Conservation (phyloP, 2,888 invertebrate species). For the Patella ulyssiponensis region DNA sequence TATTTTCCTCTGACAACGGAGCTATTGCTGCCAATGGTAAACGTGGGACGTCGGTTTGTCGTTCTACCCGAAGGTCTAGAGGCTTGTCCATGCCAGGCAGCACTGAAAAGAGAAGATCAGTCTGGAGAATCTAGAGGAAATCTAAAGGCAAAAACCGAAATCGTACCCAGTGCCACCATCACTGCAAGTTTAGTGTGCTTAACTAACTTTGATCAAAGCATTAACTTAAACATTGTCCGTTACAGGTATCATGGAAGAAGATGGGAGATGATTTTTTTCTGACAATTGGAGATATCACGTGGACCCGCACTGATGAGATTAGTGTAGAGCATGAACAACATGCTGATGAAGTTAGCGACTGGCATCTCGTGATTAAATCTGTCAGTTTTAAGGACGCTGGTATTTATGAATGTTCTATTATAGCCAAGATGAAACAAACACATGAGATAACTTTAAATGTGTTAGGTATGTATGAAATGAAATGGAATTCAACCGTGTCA, state of each 20-base stretch:
- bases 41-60: no score
- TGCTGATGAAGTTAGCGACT: constrained; percentile 42
- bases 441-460: neutral
- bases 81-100: no score
- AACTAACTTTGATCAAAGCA: no score
- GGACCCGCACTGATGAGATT: constrained; percentile 49
- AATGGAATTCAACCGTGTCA: no score
- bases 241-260: constrained; percentile 55
- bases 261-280: constrained; percentile 48
- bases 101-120: no score
- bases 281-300: constrained; percentile 53
- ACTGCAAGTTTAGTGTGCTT: no score
- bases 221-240: neutral
- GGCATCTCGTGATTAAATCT: constrained; percentile 54
- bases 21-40: no score
- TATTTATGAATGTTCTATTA: constrained; percentile 54
- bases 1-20: no score
- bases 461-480: neutral
- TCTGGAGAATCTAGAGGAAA: no score
- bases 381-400: constrained; percentile 47
- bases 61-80: no score
- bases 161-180: no score
- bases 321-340: constrained; percentile 41
- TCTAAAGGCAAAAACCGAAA: no score
- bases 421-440: constrained; percentile 31